Percentiles rank a stretch among this genome's conserved stretches.
Evolutionary conservation across 2,113 vertebrate species (phyloP).

Genomic region (Podocnemis expansa): DNA sequence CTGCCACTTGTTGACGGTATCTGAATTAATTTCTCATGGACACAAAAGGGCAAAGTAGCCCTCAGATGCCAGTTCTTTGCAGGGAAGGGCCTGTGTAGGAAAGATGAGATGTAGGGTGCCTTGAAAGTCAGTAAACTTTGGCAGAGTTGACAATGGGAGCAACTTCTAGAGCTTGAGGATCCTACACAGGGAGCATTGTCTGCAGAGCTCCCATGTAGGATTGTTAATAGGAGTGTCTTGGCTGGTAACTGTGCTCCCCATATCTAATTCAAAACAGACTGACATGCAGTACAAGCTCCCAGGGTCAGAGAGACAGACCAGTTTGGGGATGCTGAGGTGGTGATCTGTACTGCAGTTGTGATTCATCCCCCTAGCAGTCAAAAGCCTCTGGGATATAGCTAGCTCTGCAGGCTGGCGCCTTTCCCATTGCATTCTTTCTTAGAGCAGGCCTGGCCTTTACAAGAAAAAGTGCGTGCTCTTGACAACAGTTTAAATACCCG

Average conservation of each 20-base stretch:
- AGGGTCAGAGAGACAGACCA: not conserved
- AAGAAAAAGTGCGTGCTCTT: not conserved
- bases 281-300: not conserved
- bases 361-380: conserved; percentile 7
- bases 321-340: conserved; percentile 8
- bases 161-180: not conserved
- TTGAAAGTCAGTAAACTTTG: conserved; percentile 20
- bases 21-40: not conserved
- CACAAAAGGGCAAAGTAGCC: not conserved
- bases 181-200: too few relatives aligned
- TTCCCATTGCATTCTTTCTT: not conserved
- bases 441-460: conserved; percentile 1
- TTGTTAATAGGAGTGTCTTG: not conserved
- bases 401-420: not conserved
- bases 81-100: not conserved
- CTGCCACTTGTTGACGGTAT: not conserved
- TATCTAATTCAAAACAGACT: conserved; percentile 15
- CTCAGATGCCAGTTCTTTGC: not conserved
- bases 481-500: not conserved
- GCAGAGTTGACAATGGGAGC: not conserved
- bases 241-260: not conserved
- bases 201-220: not conserved
- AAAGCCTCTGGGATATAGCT: not conserved
- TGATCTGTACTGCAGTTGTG: not conserved
- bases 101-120: not conserved